Evolutionary conservation across 2,797 vertebrate genomes (phyloP), one percentile per base, ranked within the genome.

Genomic region (Coranthus polyacanthus): DNA sequence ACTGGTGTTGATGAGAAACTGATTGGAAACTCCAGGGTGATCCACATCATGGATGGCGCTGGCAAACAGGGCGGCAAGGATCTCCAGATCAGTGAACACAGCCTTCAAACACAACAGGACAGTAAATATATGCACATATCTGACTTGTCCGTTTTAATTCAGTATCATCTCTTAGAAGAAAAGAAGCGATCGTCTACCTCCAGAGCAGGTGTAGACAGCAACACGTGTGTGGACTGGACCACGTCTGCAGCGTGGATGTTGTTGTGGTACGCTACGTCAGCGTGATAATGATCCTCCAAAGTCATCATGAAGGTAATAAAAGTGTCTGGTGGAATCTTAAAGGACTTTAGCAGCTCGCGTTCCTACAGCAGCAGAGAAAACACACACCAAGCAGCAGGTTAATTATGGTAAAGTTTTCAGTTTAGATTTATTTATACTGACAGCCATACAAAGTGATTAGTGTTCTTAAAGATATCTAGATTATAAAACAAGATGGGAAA

Each of bases 1-100:
- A 98, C 97, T 97, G 80, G 97, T 98, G 90, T 96, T 98, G 85
- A 98, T 96, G 88, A 98, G 96, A 75, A 98, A 98, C 90, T 97
- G 96, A 88, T 98, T 98, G 78, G 96, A 97, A 43, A 98, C 96
- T 2, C 97, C 97, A 0, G 96, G 97, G 50, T 98, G 97, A 80
- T 98, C 96, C 5, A 98, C 97, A 0, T 98, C 97, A 1, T 98
- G 97, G 86, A 98, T 97, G 60, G 96, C 95, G 0, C 96, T 95
- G 26, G 97, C 96, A 0, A 97, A 98, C 80, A 98, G 92, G 32
- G 96, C 96, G 0, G 97, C 96, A 68, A 98, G 84, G 84, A 98
- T 93, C 91, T 98, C 96, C 75, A 98, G 90, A 78, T 98, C 97
- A 0, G 96, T 98, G 88, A 98, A 98, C 43, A 98, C 97, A 6